These are phyloP conservation scores for Frankliniella fusca DNA, from an alignment of 2,888 invertebrate species.

Conservation along the genomic window DNA sequence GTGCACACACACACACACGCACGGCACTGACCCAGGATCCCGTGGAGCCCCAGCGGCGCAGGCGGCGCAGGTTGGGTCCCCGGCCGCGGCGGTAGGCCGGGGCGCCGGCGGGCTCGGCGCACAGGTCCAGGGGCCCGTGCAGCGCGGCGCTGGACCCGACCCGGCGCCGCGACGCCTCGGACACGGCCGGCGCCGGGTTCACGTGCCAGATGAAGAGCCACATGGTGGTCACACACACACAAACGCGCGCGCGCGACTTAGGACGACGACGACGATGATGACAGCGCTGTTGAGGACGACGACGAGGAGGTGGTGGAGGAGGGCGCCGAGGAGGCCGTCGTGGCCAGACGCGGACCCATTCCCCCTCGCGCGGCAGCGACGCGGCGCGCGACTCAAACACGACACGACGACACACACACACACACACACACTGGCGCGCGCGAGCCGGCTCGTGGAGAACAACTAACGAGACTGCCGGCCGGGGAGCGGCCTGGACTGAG, in stretches of 20 bases:
- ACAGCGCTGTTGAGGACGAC: background rate
- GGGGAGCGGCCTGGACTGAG: no score
- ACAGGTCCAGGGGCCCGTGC: slow-evolving; percentile 6
- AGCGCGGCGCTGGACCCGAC: slow-evolving; percentile 16
- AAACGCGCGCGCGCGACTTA: background rate
- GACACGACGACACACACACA: no score
- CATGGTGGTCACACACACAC: background rate
- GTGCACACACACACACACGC: no score
- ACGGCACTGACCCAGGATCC: slow-evolving; percentile 64
- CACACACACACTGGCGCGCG: no score
- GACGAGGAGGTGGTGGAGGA: no score
- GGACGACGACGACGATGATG: no score
- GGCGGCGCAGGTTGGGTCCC: slow-evolving; percentile 58
- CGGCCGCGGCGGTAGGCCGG: slow-evolving; percentile 3
- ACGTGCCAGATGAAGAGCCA: slow-evolving; percentile 25
- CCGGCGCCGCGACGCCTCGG: slow-evolving; percentile 15
- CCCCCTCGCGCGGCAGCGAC: no score
- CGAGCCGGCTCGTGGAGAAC: no score
- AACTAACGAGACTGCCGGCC: no score
- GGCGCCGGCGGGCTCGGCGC: background rate
- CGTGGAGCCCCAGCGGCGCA: slow-evolving; percentile 68
- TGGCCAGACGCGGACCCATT: no score
- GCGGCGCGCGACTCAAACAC: no score
- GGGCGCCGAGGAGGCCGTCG: no score
- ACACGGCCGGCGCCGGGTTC: slow-evolving; percentile 18